phyloP scores from a whole-genome alignment of 1,140 invertebrate genomes.

The Drosophila arizonae region DNA sequence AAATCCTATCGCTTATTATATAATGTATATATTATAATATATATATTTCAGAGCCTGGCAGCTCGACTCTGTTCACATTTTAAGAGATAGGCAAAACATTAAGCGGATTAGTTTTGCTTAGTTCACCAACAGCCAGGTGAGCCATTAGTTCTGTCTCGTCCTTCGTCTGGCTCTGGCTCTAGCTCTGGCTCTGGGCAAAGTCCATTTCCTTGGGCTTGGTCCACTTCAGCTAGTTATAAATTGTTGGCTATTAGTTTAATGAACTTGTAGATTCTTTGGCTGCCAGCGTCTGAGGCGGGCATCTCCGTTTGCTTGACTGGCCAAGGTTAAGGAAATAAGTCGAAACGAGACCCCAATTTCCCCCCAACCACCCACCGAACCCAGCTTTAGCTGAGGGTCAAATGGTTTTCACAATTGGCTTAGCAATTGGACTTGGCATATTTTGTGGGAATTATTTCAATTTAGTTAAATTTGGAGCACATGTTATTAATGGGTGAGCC shows the following conservation, averaged over 20 bases:
- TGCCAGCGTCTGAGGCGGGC: slow-evolving; percentile 6
- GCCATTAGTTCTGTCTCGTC: neutral
- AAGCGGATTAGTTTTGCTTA: slow-evolving; percentile 72
- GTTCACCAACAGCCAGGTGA: slow-evolving; percentile 18
- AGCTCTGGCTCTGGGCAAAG: too few species aligned
- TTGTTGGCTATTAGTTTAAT: slow-evolving; percentile 81
- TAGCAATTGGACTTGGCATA: neutral
- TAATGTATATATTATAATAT: too few species aligned
- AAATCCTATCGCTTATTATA: too few species aligned
- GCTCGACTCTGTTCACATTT: slow-evolving; percentile 59
- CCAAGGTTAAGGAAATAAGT: slow-evolving; percentile 6
- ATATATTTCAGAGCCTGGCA: slow-evolving; percentile 3
- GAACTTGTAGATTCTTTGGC: slow-evolving; percentile 68
- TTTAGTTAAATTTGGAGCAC: too few species aligned
- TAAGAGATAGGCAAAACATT: slow-evolving; percentile 74
- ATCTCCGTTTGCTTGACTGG: slow-evolving; percentile 32
- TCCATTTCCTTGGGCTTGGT: slow-evolving; percentile 5
- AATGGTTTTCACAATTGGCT: slow-evolving; percentile 38
- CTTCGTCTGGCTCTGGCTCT: too few species aligned
- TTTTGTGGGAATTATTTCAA: slow-evolving; percentile 1
- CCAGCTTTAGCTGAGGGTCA: slow-evolving; percentile 16
- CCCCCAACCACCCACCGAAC: too few species aligned
- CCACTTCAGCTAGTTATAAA: slow-evolving; percentile 63
- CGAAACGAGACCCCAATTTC: too few species aligned
- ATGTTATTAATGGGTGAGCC: too few species aligned